These are phyloP conservation scores for Gnathonemus longibarbis DNA, from an alignment of 2,113 vertebrate genomes.

Conservation along the genomic window DNA sequence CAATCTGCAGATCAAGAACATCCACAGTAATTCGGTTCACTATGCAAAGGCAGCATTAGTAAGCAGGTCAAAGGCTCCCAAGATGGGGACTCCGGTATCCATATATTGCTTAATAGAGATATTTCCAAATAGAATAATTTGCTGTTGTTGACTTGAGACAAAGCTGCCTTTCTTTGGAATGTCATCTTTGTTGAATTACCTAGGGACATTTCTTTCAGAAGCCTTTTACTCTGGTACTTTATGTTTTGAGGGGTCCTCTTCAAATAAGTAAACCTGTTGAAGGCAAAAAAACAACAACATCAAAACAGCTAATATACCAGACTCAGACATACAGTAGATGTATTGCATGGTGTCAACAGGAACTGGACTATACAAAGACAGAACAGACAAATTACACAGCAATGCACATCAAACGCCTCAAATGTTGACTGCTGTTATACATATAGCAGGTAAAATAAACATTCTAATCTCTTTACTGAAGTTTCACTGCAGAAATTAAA, in stretches of 20 bases:
- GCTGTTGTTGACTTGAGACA: background rate
- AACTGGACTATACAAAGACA: background rate
- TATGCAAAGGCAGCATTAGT: background rate
- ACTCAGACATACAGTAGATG: background rate
- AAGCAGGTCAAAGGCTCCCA: background rate
- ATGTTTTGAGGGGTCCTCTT: conserved; percentile 27
- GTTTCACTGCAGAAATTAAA: background rate
- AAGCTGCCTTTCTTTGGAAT: background rate
- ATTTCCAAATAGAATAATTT: background rate
- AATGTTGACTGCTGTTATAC: background rate
- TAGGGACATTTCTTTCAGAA: background rate
- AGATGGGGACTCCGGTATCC: background rate
- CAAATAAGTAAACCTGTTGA: conserved; percentile 41
- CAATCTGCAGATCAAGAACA: background rate
- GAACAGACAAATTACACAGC: background rate
- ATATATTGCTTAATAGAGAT: background rate
- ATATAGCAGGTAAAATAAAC: background rate
- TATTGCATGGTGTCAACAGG: background rate
- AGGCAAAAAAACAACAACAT: background rate
- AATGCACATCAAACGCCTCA: background rate
- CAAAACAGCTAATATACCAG: background rate
- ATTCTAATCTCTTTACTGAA: background rate
- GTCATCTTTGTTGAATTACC: background rate
- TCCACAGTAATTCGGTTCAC: background rate
- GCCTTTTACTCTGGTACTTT: conserved; percentile 17